These are phyloP conservation scores for Dendroctonus ponderosae DNA, from an alignment of 1,140 invertebrate genomes.

Conservation along the genomic window DNA sequence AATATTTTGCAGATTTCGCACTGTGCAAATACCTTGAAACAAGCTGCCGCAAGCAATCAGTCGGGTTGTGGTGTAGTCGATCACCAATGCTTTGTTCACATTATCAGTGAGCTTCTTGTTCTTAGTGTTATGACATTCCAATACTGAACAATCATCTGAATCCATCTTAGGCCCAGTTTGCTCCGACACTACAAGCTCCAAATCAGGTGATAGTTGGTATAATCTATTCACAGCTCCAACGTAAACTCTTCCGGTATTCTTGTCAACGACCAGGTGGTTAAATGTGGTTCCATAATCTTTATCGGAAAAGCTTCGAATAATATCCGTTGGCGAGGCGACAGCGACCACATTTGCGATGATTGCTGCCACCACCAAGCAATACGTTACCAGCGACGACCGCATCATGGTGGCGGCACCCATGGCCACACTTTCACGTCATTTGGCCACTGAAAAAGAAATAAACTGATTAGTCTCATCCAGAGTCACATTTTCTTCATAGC, in stretches of 20 bases:
- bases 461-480: conserved; percentile 2
- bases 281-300: conserved; percentile 59
- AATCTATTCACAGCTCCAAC: conserved; percentile 91
- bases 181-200: conserved; percentile 74
- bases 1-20: conserved; percentile 86
- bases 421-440: conserved; percentile 36
- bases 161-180: conserved; percentile 89
- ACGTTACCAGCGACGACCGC: conserved; percentile 41
- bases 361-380: conserved; percentile 41
- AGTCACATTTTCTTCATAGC: too few relatives aligned
- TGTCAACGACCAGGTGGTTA: conserved; percentile 89
- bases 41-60: conserved; percentile 93
- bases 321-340: conserved; percentile 57
- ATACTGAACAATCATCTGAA: conserved; percentile 83
- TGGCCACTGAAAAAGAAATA: conserved; percentile 35
- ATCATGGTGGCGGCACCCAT: conserved; percentile 43
- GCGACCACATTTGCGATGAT: conserved; percentile 44
- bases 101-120: conserved; percentile 79
- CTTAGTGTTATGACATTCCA: conserved; percentile 70
- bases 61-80: conserved; percentile 85
- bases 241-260: conserved; percentile 84
- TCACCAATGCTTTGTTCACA: conserved; percentile 93
- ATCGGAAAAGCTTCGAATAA: conserved; percentile 66
- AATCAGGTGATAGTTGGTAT: conserved; percentile 86
- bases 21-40: conserved; percentile 87